Evolutionary conservation across 2,888 invertebrate genomes (phyloP).

Genomic region (Lasioglossum pauxillum): DNA sequence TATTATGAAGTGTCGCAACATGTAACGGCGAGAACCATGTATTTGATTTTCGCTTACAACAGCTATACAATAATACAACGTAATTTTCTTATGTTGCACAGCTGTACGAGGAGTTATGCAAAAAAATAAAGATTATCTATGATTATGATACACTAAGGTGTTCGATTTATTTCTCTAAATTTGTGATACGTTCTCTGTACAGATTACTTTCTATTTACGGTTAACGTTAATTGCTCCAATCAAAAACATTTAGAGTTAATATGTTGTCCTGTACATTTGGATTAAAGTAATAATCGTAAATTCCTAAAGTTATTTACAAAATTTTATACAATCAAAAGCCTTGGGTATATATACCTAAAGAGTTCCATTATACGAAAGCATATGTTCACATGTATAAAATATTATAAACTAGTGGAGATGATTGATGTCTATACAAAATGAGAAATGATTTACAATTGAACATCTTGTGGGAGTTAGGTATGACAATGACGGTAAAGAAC

Average conservation of each 20-base stretch:
- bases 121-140: conserved; percentile 68
- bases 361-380: conserved; percentile 20
- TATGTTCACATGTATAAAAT: neutral
- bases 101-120: conserved; percentile 59
- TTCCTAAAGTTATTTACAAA: conserved; percentile 56
- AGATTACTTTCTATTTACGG: conserved; percentile 12
- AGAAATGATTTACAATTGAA: conserved; percentile 29
- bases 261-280: conserved; percentile 27
- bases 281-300: conserved; percentile 43
- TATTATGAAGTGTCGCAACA: conserved; percentile 49
- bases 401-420: neutral
- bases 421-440: neutral
- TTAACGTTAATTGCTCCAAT: conserved; percentile 13
- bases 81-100: conserved; percentile 65
- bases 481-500: conserved; percentile 72
- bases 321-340: conserved; percentile 42
- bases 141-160: conserved; percentile 51
- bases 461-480: conserved; percentile 62
- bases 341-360: conserved; percentile 3
- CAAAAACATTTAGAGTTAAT: conserved; percentile 27
- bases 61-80: conserved; percentile 49
- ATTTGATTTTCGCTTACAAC: conserved; percentile 37
- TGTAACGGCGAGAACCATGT: conserved; percentile 43
- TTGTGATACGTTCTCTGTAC: conserved; percentile 50
- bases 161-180: conserved; percentile 45